Evolutionary conservation across 2,113 vertebrate genomes (phyloP).

Genomic region (Aplodontia rufa): DNA sequence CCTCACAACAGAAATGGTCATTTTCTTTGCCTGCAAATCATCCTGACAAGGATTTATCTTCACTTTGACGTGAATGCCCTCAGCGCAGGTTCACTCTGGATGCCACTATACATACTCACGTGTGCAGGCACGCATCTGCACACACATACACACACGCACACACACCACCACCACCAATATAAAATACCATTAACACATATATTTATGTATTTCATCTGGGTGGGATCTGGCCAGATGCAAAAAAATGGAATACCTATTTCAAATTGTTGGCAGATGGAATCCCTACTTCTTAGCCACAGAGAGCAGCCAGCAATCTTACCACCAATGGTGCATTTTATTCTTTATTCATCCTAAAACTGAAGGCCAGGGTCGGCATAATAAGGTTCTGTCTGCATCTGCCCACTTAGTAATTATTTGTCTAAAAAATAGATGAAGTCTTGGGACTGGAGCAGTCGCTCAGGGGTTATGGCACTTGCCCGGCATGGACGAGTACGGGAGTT

Average conservation of each 20-base stretch:
- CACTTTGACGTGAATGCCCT: constrained; percentile 12
- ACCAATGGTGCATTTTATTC: background rate
- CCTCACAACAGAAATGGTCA: constrained; percentile 2
- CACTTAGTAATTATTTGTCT: too few relatives aligned
- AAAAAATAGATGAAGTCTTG: too few relatives aligned
- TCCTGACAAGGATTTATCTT: background rate
- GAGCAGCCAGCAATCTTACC: constrained; percentile 24
- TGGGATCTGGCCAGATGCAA: constrained; percentile 48
- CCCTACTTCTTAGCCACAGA: constrained; percentile 9
- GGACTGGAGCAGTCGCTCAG: too few relatives aligned
- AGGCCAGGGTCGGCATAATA: background rate
- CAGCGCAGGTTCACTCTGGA: background rate
- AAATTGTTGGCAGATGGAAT: constrained; percentile 33
- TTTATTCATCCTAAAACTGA: constrained; percentile 30
- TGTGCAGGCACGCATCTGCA: background rate
- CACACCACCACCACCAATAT: constrained; percentile 38
- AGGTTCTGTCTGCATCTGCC: too few relatives aligned
- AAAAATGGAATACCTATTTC: constrained; percentile 37
- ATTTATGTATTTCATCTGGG: background rate
- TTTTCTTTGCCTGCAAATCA: background rate
- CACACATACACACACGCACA: background rate
- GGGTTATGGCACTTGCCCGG: too few relatives aligned
- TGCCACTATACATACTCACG: background rate
- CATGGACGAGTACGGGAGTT: too few relatives aligned
- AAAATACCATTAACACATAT: constrained; percentile 17